A percentile compares a stretch with the other conserved stretches of the same genome.
Conservation (phyloP, 2,888 invertebrate species). For the Caenorhabditis sp. region DNA sequence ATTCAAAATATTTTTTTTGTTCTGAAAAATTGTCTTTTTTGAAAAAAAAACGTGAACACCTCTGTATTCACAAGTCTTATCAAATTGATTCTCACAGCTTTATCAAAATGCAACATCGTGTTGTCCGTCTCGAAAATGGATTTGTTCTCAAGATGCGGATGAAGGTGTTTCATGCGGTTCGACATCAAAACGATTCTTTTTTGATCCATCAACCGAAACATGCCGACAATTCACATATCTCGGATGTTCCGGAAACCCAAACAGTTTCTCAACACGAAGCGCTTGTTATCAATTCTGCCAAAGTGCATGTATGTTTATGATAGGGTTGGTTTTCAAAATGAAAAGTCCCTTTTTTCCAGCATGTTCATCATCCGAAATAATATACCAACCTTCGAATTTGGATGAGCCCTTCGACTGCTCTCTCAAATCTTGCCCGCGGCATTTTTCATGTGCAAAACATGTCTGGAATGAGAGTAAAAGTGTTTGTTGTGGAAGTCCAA, state of each 20-base stretch:
- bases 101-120: constrained; percentile 35
- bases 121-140: constrained; percentile 53
- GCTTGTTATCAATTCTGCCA: constrained; percentile 61
- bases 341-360: constrained; percentile 32
- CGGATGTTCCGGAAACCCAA: constrained; percentile 50
- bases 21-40: no score
- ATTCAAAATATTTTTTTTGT: no score
- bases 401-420: constrained; percentile 60
- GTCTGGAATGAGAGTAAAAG: constrained; percentile 48
- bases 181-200: constrained; percentile 52
- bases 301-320: constrained; percentile 49
- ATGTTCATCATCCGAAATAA: constrained; percentile 60
- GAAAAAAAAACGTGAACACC: no score
- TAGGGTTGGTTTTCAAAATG: neutral
- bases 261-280: constrained; percentile 55
- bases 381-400: constrained; percentile 49
- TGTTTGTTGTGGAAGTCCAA: constrained; percentile 59
- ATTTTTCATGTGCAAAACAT: constrained; percentile 53
- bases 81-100: constrained; percentile 3
- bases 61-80: no score
- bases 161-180: constrained; percentile 51
- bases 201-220: constrained; percentile 42
- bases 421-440: constrained; percentile 53
- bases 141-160: constrained; percentile 52
- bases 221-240: constrained; percentile 48